Evolutionary conservation across 1,140 invertebrate species (phyloP).

Genomic region (Drosophila leontia): DNA sequence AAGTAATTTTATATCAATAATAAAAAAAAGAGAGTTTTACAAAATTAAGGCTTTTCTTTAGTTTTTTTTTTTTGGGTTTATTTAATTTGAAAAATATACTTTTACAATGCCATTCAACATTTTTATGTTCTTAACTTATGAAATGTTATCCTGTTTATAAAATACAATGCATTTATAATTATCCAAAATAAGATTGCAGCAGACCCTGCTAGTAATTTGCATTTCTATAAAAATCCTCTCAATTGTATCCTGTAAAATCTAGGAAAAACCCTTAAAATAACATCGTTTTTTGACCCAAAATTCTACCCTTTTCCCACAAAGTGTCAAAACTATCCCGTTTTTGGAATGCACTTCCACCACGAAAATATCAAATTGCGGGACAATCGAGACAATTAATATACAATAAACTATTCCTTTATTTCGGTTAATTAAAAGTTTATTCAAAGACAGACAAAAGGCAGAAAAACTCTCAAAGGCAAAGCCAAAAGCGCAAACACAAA

Average conservation of each 20-base stretch:
- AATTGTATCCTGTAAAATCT: constrained; percentile 1
- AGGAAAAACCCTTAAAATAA: constrained; percentile 34
- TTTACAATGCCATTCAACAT: neutral
- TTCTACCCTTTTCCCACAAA: constrained; percentile 40
- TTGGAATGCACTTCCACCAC: constrained; percentile 25
- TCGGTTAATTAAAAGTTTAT: constrained; percentile 65
- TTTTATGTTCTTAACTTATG: too few relatives aligned
- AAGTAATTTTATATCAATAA: too few relatives aligned
- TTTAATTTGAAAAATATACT: neutral
- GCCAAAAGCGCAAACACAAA: constrained; percentile 6
- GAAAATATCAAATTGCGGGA: constrained; percentile 59
- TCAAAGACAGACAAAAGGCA: constrained; percentile 34
- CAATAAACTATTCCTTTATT: constrained; percentile 44
- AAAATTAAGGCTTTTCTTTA: too few relatives aligned
- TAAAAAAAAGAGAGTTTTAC: too few relatives aligned
- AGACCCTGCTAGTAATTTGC: constrained; percentile 5
- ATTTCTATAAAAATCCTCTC: neutral
- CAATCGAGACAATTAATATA: constrained; percentile 41
- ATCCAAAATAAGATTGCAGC: neutral
- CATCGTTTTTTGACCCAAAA: constrained; percentile 5
- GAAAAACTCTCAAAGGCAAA: constrained; percentile 27
- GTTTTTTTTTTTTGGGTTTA: too few relatives aligned
- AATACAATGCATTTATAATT: constrained; percentile 14
- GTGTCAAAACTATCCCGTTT: constrained; percentile 28
- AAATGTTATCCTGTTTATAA: too few relatives aligned